Conservation (phyloP, 2,113 vertebrate species). For the Platysternon megacephalum region DNA sequence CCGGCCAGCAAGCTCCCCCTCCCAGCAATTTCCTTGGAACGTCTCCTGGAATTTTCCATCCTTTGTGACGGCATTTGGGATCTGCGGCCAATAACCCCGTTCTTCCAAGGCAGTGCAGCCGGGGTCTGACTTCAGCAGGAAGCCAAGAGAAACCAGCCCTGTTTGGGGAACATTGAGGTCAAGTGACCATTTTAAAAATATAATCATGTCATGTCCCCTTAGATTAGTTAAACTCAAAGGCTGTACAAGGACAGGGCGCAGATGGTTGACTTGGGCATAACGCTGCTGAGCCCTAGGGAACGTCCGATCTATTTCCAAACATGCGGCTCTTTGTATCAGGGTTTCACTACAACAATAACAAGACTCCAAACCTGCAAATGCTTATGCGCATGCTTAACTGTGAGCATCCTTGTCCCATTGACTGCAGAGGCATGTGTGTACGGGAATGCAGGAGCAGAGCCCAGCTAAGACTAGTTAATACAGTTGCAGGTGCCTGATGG, state of each 20-base stretch:
- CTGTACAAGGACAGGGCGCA: not conserved
- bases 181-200: not conserved
- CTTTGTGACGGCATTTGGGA: conserved; percentile 61
- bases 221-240: not conserved
- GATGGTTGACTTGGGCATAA: not conserved
- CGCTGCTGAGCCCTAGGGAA: not conserved
- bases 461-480: not conserved
- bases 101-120: conserved; percentile 55
- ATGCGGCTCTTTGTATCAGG: not conserved
- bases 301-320: not conserved
- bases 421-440: not conserved
- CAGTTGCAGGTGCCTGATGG: not conserved
- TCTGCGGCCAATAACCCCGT: conserved; percentile 31
- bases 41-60: conserved; percentile 68
- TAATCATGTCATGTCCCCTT: not conserved
- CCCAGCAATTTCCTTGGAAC: conserved; percentile 38
- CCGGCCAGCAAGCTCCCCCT: not conserved
- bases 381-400: not conserved
- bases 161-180: not conserved
- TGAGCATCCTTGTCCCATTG: not conserved
- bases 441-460: not conserved
- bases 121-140: conserved; percentile 28
- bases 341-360: not conserved
- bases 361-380: not conserved
- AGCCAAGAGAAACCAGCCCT: not conserved